These are phyloP conservation scores for Aphelinus atriplicis DNA, from an alignment of 1,140 invertebrate species.

Conservation along the genomic window DNA sequence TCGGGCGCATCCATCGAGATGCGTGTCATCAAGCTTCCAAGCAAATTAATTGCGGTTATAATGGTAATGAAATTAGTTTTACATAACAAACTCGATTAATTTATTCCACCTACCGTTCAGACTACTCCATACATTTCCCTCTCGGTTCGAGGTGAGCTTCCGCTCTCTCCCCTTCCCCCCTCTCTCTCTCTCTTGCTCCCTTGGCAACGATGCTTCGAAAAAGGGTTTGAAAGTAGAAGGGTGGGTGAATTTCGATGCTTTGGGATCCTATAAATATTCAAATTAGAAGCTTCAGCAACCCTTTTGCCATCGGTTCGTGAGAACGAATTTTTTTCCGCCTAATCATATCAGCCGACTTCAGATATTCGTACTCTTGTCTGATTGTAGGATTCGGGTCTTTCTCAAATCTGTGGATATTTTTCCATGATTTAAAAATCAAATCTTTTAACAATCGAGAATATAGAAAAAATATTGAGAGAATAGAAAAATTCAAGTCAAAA, in stretches of 20 bases:
- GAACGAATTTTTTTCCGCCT: slow-evolving; percentile 49
- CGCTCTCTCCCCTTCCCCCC: background rate
- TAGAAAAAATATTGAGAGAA: too few species aligned
- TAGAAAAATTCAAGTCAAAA: too few species aligned
- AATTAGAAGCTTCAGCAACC: slow-evolving; percentile 39
- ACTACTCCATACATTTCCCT: slow-evolving; percentile 13
- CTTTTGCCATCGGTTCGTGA: slow-evolving; percentile 44
- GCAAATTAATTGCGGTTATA: slow-evolving; percentile 34
- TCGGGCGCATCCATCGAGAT: background rate
- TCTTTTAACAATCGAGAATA: too few species aligned
- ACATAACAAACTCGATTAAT: slow-evolving; percentile 35
- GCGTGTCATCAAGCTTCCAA: background rate
- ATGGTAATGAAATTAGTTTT: slow-evolving; percentile 40
- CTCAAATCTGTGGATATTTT: too few species aligned
- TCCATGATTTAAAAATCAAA: too few species aligned
- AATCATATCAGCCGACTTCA: slow-evolving; percentile 38
- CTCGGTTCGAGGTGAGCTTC: slow-evolving; percentile 2
- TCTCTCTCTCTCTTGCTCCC: background rate
- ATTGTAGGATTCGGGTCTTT: too few species aligned
- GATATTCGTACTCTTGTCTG: too few species aligned
- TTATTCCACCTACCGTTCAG: slow-evolving; percentile 22
- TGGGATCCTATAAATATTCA: slow-evolving; percentile 53
- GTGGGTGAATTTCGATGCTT: slow-evolving; percentile 28
- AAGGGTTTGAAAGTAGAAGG: slow-evolving; percentile 19
- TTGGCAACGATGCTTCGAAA: slow-evolving; percentile 23